phyloP scores from a whole-genome alignment of 2,113 vertebrate species.

The Crotalus horridus region DNA sequence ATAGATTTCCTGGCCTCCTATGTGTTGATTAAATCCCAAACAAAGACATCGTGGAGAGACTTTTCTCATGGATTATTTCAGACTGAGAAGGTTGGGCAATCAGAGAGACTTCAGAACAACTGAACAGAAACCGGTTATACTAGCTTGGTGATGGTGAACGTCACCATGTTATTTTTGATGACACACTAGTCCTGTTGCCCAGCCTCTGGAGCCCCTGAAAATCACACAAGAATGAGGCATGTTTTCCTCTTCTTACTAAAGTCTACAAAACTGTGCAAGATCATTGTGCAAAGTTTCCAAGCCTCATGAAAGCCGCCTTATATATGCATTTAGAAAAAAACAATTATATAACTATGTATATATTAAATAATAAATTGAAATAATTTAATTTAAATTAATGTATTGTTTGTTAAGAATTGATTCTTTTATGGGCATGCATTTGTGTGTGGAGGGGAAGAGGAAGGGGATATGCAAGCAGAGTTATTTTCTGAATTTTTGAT shows the following conservation, averaged over 20 bases:
- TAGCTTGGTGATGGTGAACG: not conserved
- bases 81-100: not conserved
- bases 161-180: not conserved
- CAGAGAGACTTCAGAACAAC: not conserved
- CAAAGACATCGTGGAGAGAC: not conserved
- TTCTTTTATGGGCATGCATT: not conserved
- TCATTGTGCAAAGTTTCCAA: not conserved
- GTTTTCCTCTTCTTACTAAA: not conserved
- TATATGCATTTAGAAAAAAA: not conserved
- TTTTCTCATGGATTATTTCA: not conserved
- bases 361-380: not conserved
- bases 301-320: not conserved
- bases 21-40: not conserved
- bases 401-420: not conserved
- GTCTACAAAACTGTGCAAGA: not conserved
- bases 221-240: not conserved
- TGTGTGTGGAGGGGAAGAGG: not conserved
- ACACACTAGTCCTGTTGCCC: not conserved
- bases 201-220: not conserved
- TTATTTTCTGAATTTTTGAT: not conserved
- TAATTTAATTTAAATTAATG: not conserved
- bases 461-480: not conserved
- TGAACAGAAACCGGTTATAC: not conserved
- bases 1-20: not conserved
- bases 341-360: not conserved